These are phyloP conservation scores for Leptopilina clavipes DNA, from an alignment of 1,140 invertebrate species.

Conservation along the genomic window DNA sequence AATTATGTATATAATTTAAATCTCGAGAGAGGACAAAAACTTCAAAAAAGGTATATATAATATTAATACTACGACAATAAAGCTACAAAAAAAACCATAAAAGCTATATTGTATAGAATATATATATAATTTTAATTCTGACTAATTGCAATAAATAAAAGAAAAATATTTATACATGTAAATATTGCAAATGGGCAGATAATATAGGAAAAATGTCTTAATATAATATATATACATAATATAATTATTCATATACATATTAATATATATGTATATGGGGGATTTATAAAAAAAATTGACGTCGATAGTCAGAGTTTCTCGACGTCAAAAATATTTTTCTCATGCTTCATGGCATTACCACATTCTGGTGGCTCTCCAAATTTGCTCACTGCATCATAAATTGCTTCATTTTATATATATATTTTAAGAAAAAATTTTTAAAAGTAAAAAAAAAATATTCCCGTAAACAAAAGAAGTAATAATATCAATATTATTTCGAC, in stretches of 20 bases:
- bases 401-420: too few species aligned
- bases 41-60: not conserved
- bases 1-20: conserved; percentile 47
- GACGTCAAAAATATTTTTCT: conserved; percentile 49
- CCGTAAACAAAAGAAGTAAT: not conserved
- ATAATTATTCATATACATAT: conserved; percentile 40
- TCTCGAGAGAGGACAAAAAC: conserved; percentile 11
- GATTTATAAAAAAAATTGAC: not conserved
- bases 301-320: conserved; percentile 12
- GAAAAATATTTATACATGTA: too few species aligned
- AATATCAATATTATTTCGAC: not conserved
- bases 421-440: not conserved
- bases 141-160: conserved; percentile 54
- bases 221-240: conserved; percentile 46
- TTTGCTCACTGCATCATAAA: conserved; percentile 48
- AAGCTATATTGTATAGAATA: conserved; percentile 54
- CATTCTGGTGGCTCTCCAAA: conserved; percentile 73
- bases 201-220: conserved; percentile 49
- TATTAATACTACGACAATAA: conserved; percentile 63
- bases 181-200: conserved; percentile 47
- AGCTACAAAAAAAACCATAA: conserved; percentile 65
- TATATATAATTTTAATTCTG: conserved; percentile 54
- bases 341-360: conserved; percentile 74
- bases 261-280: conserved; percentile 40
- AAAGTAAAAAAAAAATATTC: not conserved